A percentile compares a stretch with the other conserved stretches of the same genome.
These are phyloP conservation scores for Malurus alboscapulatus DNA, from an alignment of 2,113 vertebrate species.

Conservation along the genomic window DNA sequence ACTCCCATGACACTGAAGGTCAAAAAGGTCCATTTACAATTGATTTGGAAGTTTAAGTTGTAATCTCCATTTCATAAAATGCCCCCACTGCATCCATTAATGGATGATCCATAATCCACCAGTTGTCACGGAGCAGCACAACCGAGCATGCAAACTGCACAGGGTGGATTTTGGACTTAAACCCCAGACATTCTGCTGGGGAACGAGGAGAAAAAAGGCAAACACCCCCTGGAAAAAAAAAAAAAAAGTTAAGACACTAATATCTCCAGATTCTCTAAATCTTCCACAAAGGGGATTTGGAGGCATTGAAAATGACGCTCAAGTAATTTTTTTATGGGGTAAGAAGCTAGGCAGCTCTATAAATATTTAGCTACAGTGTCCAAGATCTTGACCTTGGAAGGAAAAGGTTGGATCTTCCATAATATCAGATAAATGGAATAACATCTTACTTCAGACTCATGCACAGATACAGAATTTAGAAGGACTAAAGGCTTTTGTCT, in stretches of 20 bases:
- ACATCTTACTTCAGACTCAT: background rate
- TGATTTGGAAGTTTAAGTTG: background rate
- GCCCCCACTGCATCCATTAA: background rate
- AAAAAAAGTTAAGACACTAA: background rate
- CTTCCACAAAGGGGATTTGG: background rate
- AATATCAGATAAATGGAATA: background rate
- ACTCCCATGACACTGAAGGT: background rate
- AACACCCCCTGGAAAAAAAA: background rate
- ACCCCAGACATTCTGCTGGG: background rate
- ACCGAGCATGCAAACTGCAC: background rate
- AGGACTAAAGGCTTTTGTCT: background rate
- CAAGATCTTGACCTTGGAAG: background rate
- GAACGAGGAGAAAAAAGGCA: background rate
- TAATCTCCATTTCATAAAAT: constrained; percentile 20
- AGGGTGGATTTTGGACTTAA: background rate
- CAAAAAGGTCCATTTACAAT: constrained; percentile 20
- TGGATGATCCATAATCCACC: background rate
- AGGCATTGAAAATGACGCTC: background rate
- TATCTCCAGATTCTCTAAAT: background rate
- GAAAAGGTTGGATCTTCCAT: background rate
- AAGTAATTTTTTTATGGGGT: background rate
- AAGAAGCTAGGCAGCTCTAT: background rate
- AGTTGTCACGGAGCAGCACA: background rate
- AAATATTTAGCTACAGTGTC: constrained; percentile 1
- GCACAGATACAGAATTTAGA: background rate